These are phyloP conservation scores for Ecliptopera silaceata DNA, from an alignment of 2,888 invertebrate genomes.

Conservation along the genomic window DNA sequence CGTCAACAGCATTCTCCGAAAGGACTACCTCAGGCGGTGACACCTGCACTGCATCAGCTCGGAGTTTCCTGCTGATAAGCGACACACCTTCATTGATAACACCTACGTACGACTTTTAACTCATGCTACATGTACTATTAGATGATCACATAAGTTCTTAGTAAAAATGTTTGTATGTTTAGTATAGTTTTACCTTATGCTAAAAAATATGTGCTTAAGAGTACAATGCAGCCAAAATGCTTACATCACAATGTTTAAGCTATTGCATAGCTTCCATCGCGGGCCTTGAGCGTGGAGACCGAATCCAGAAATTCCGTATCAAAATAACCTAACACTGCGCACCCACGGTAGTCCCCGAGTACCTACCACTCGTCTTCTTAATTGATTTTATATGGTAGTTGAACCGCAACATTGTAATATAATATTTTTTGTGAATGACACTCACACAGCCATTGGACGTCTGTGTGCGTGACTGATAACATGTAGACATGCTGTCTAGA, in stretches of 20 bases:
- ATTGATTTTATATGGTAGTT: not conserved
- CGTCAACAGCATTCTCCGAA: conserved; percentile 60
- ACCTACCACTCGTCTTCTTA: no score
- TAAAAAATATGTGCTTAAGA: no score
- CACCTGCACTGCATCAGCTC: conserved; percentile 62
- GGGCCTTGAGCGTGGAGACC: no score
- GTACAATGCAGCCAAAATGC: no score
- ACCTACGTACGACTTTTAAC: conserved; percentile 3
- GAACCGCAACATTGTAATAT: conserved; percentile 12
- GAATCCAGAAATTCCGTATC: no score
- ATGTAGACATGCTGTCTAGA: conserved; percentile 41
- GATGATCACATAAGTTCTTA: no score
- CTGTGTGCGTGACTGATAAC: conserved; percentile 31
- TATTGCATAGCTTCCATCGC: no score
- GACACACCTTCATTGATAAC: conserved; percentile 17
- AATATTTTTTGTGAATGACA: conserved; percentile 21
- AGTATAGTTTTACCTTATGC: no score
- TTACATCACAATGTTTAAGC: no score
- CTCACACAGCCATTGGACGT: conserved; percentile 22
- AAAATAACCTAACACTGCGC: no score
- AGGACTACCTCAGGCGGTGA: conserved; percentile 38
- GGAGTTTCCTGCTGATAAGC: conserved; percentile 64
- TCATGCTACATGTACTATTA: conserved; percentile 2
- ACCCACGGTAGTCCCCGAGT: no score
- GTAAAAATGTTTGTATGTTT: no score